phyloP scores from a whole-genome alignment of 2,113 vertebrate species.

The Corvus hawaiiensis region DNA sequence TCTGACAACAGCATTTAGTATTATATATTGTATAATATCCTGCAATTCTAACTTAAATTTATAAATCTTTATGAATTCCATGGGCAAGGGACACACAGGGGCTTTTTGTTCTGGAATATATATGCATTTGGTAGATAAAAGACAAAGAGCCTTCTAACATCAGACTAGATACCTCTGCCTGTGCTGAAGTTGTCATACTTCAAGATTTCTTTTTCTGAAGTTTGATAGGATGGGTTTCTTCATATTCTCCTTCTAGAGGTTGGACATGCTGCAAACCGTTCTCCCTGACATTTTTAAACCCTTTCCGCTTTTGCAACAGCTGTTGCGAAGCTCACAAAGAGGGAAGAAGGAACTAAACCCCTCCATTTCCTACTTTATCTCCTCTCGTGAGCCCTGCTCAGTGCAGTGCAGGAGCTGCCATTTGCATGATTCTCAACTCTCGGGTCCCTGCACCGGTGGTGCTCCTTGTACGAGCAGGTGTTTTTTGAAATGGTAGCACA shows the following conservation, averaged over 20 bases:
- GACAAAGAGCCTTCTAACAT: background rate
- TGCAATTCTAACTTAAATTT: background rate
- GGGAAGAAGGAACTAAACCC: background rate
- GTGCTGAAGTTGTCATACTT: background rate
- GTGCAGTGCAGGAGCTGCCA: fast-evolving
- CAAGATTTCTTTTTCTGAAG: background rate
- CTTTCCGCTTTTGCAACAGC: background rate
- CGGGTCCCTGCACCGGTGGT: fast-evolving
- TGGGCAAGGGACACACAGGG: background rate
- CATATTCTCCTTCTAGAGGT: background rate
- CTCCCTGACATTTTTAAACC: background rate
- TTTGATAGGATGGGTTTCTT: background rate
- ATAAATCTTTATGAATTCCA: background rate
- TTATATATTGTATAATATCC: background rate
- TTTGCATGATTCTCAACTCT: background rate
- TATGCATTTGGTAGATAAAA: background rate
- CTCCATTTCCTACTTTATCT: background rate
- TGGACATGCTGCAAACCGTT: background rate
- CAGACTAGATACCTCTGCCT: background rate
- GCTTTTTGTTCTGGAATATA: background rate
- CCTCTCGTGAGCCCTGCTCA: background rate
- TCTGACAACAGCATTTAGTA: background rate
- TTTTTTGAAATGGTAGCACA: background rate
- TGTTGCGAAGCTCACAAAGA: background rate
- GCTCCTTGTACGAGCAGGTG: background rate